phyloP scores from a whole-genome alignment of 2,888 invertebrate genomes.

The Cephonodes hylas region DNA sequence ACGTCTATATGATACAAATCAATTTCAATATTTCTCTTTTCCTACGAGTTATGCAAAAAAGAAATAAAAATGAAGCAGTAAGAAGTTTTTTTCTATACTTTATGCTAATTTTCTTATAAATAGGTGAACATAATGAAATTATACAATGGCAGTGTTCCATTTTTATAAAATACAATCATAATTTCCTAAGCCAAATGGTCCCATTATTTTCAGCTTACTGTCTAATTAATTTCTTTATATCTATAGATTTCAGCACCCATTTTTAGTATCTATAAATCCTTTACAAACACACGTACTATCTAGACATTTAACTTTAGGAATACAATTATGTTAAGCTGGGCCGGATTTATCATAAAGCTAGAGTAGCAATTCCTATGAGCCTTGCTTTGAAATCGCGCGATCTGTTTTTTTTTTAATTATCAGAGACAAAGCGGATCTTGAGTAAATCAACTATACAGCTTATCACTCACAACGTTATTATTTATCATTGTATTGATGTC shows the following conservation, averaged over 20 bases:
- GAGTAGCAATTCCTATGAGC: too few relatives aligned
- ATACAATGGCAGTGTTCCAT: slow-evolving; percentile 48
- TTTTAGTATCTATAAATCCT: not conserved
- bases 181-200: not conserved
- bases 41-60: not conserved
- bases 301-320: not conserved
- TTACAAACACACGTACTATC: not conserved
- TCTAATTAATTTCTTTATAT: not conserved
- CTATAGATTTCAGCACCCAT: not conserved
- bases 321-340: not conserved
- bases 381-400: too few relatives aligned
- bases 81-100: not conserved
- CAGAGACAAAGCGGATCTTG: too few relatives aligned
- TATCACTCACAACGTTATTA: too few relatives aligned
- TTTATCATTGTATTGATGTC: too few relatives aligned
- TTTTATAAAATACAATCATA: slow-evolving; percentile 14
- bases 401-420: too few relatives aligned
- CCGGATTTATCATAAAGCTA: too few relatives aligned
- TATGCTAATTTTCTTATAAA: slow-evolving; percentile 27
- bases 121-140: slow-evolving; percentile 30
- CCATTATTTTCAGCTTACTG: not conserved
- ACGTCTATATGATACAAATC: slow-evolving; percentile 2
- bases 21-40: not conserved
- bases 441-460: too few relatives aligned
- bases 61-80: not conserved